These are phyloP conservation scores for Neostethus bicornis DNA, from an alignment of 2,797 vertebrate species.

Conservation along the genomic window DNA sequence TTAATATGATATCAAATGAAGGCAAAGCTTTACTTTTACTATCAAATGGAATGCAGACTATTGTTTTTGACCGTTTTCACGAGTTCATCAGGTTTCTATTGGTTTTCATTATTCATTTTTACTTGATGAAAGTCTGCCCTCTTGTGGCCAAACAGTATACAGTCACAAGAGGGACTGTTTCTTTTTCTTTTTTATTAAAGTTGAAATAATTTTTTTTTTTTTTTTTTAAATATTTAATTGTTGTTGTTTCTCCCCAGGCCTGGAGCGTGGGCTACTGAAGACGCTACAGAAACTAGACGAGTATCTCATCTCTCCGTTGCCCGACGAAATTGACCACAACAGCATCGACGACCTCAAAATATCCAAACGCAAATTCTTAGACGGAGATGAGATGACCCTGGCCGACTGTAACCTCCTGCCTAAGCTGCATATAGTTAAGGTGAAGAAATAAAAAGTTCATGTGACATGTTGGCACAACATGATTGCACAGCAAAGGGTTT, in stretches of 20 bases:
- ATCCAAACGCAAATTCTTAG: constrained; percentile 91
- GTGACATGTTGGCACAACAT: neutral
- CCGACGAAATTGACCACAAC: constrained; percentile 97
- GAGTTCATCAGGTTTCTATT: neutral
- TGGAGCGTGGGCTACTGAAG: constrained; percentile 93
- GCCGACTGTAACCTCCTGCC: constrained; percentile 98
- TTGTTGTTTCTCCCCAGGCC: constrained; percentile 63
- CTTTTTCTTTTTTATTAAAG: too few relatives aligned
- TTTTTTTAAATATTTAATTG: too few relatives aligned
- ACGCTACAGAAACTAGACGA: constrained; percentile 97
- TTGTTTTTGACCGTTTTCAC: constrained; percentile 1
- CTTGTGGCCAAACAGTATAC: constrained; percentile 56
- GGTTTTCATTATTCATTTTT: neutral
- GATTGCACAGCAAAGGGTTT: neutral
- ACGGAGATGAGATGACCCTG: constrained; percentile 96
- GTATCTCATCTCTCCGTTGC: constrained; percentile 90
- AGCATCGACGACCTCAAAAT: constrained; percentile 90
- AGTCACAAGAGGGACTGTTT: constrained; percentile 6
- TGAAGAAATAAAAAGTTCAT: constrained; percentile 41
- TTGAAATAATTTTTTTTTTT: too few relatives aligned
- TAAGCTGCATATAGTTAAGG: constrained; percentile 98
- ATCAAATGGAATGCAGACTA: constrained; percentile 4
- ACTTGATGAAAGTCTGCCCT: constrained; percentile 65
- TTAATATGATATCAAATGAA: neutral
- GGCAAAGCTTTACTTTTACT: neutral